Percentiles rank a stretch among this genome's conserved stretches.
These are phyloP conservation scores for Microctonus brassicae DNA, from an alignment of 2,888 invertebrate species.

Conservation along the genomic window DNA sequence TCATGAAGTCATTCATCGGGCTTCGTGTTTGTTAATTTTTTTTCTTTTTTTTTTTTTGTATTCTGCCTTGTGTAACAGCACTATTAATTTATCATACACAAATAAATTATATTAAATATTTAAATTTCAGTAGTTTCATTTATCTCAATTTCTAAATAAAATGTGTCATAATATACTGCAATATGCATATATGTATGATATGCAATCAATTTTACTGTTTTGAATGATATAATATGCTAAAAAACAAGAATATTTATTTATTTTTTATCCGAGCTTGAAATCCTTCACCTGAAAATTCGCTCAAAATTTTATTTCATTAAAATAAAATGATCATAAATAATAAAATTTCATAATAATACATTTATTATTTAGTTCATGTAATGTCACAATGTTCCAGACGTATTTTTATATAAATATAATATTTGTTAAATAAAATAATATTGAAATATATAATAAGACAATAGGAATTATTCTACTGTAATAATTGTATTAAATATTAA, in stretches of 20 bases:
- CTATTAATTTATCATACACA: background rate
- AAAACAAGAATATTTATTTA: background rate
- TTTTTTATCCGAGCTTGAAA: background rate
- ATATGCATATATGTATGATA: background rate
- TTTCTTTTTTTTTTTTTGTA: background rate
- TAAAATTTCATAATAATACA: too few species aligned
- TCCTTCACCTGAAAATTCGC: background rate
- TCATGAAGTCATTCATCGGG: background rate
- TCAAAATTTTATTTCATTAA: too few species aligned
- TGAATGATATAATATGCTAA: background rate
- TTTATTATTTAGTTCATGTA: too few species aligned
- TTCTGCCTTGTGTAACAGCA: background rate
- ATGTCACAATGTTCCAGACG: too few species aligned
- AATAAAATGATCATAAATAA: too few species aligned
- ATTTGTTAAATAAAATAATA: too few species aligned
- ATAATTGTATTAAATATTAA: background rate
- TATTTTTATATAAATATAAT: too few species aligned
- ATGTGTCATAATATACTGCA: background rate
- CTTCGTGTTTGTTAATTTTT: too few species aligned
- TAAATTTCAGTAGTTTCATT: background rate
- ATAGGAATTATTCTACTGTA: background rate
- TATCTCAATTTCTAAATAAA: background rate
- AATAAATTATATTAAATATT: slow-evolving; percentile 11
- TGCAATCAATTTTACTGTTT: background rate
- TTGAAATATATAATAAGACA: too few species aligned